Base-by-base conservation (phyloP, 2,888 invertebrate genomes). In the Petrolisthes cinctipes region DNA sequence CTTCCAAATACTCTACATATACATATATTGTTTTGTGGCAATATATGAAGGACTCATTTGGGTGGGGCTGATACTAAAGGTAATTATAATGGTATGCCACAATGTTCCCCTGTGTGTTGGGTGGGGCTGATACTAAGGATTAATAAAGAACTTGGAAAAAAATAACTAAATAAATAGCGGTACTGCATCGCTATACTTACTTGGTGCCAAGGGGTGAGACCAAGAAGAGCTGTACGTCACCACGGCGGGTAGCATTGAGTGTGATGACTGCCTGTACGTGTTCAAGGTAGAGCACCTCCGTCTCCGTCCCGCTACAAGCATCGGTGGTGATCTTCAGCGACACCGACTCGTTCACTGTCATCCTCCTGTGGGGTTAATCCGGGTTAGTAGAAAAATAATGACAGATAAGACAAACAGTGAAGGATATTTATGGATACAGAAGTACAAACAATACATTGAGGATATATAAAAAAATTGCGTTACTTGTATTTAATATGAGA, bases 201-300 rank as follows among this genome's bases (percentile, higher is more conserved):
- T 96, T 97, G 90, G 99, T 99, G 91, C 97, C 98, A 97, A 98
- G 98, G 0, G 99, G 99, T 61, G 99, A 99, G 82, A 97, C 97
- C 86, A 99, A 95, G 94, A 97, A 99, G 86, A 99, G 94, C 92
- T 98, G 98, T 83, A 99, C 95, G 92, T 99, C 98, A 0, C 99
- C 99, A 9, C 99, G 95, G 78, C 98, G 94, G 0, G 97, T 95
- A 2, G 97, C 95, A 93, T 99, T 99, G 89, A 99, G 95, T 82
- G 98, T 97, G 92, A 99, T 96, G 66, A 99, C 99, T 0, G 98
- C 98, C 93, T 99, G 99, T 17, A 99, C 99, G 93, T 99, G 99
- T 93, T 99, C 99, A 93, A 99, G 93, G 93, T 98, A 99, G 92
- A 97, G 96, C 57, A 99, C 98, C 93, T 97, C 97, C 68, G 97